Base-by-base conservation (phyloP, 2,113 vertebrate genomes). In the Indicator indicator region DNA sequence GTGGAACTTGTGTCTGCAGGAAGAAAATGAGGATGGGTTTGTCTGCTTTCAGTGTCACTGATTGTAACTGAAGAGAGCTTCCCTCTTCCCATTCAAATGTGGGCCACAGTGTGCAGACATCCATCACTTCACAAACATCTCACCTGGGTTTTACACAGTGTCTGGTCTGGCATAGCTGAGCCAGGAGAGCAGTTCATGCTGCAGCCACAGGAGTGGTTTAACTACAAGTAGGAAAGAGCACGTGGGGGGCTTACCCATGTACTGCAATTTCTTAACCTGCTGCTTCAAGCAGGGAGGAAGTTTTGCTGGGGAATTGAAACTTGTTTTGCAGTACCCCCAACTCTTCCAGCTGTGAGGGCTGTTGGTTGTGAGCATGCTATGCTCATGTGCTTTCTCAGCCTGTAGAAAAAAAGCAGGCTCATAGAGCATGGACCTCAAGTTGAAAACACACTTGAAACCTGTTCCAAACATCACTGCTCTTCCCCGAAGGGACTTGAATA, bases 141-240 rank as follows among this genome's bases (percentile, higher is more conserved):
- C 62, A 9, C 1, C 0, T 27, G 28, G 42, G 13, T 26, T 67
- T 68, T 73, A 24, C 3, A 0, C 3, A 2, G 9, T 72, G 32
- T 27, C 44, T 42, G 7, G 23, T 30, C 44, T 55, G 58, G 38
- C 23, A 8, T 12, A 42, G 24, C 42, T 54, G 36, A 62, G 27
- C 60, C 19, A 63, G 54, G 59, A 56, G 54, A 52, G 58, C 71
- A 30, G n/a, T 30, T 77, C 19, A 14, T 58, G 23, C 77, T 52
- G 9, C 33, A 69, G 11, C 19, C 33, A 18, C 33, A 46, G 56
- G 24, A 74, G 30, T 12, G 44, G 24, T 40, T 54, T 32, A 79
- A 59, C 40, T 64, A 28, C 6, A 59, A 69, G 24, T 52, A 20
- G 11, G 38, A 44, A 76, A 30, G 62, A 73, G 42, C 11, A 40